Conservation (phyloP, 2,797 vertebrate species). For the Nannoperca australis region DNA sequence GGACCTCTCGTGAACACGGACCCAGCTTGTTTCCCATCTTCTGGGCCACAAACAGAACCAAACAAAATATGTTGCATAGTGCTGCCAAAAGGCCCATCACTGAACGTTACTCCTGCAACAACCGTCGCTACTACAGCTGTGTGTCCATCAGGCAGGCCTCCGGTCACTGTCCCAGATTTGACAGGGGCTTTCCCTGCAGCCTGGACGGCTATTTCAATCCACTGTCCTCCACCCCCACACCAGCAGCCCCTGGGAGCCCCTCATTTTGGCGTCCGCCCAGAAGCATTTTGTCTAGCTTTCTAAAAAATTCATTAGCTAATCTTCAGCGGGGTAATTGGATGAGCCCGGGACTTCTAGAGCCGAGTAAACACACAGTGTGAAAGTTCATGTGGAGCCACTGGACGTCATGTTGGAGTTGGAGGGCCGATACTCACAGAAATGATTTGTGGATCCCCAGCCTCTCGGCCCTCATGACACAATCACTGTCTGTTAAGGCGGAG, state of each 20-base stretch:
- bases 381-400: constrained; percentile 66
- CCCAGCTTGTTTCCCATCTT: constrained; percentile 86
- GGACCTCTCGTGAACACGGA: constrained; percentile 82
- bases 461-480: constrained; percentile 65
- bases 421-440: constrained; percentile 54
- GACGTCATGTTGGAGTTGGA: constrained; percentile 49
- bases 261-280: constrained; percentile 55
- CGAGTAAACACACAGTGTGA: constrained; percentile 75
- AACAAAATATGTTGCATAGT: constrained; percentile 63
- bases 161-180: constrained; percentile 71
- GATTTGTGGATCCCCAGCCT: constrained; percentile 76
- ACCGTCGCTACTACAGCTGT: constrained; percentile 62
- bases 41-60: constrained; percentile 79
- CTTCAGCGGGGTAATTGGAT: constrained; percentile 54
- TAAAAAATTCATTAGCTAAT: constrained; percentile 49
- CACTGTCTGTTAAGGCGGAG: constrained; percentile 58
- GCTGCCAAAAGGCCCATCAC: constrained; percentile 64
- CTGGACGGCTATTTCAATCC: constrained; percentile 66
- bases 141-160: constrained; percentile 55
- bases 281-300: constrained; percentile 54
- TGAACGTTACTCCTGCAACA: constrained; percentile 41
- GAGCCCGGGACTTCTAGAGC: constrained; percentile 43
- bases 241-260: constrained; percentile 60
- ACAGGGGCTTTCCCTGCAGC: constrained; percentile 83
- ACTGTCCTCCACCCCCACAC: constrained; percentile 51